A percentile compares a stretch with the other conserved stretches of the same genome.
These are phyloP conservation scores for Synanthedon tipuliformis DNA, from an alignment of 2,888 invertebrate genomes.

Conservation along the genomic window DNA sequence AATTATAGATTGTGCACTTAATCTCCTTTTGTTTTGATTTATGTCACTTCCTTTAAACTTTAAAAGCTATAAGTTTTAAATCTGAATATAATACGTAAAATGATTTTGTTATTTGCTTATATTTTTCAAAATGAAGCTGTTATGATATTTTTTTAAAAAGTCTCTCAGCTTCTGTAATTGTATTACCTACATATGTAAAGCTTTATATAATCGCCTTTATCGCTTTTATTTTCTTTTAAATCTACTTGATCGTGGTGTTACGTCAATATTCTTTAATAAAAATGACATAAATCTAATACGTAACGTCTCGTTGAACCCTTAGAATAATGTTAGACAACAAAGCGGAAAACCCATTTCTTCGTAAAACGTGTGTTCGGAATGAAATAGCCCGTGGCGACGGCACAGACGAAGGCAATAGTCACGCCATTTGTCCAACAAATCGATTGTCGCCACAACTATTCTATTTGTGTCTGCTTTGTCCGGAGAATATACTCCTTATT, in stretches of 20 bases:
- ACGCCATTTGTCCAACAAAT: slow-evolving; percentile 13
- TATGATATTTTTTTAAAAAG: too few species aligned
- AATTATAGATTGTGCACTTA: too few species aligned
- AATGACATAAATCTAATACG: neutral
- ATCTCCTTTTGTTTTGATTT: too few species aligned
- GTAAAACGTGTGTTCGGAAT: slow-evolving; percentile 1
- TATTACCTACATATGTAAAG: too few species aligned
- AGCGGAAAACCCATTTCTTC: neutral
- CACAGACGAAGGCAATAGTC: slow-evolving; percentile 8
- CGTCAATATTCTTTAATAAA: neutral
- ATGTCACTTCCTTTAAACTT: too few species aligned
- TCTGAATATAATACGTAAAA: too few species aligned
- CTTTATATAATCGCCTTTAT: too few species aligned
- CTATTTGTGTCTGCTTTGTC: slow-evolving; percentile 7
- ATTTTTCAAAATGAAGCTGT: too few species aligned
- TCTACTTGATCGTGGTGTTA: neutral
- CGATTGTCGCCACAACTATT: slow-evolving; percentile 11
- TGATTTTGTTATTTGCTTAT: too few species aligned
- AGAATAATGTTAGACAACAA: neutral
- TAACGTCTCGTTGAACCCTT: neutral
- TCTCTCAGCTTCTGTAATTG: too few species aligned
- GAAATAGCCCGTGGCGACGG: slow-evolving; percentile 2
- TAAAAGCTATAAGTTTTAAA: too few species aligned
- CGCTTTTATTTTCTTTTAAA: too few species aligned
- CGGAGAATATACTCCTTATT: slow-evolving; percentile 2